Base-by-base conservation (phyloP, 1,140 invertebrate genomes). In the Dysdera silvatica region DNA sequence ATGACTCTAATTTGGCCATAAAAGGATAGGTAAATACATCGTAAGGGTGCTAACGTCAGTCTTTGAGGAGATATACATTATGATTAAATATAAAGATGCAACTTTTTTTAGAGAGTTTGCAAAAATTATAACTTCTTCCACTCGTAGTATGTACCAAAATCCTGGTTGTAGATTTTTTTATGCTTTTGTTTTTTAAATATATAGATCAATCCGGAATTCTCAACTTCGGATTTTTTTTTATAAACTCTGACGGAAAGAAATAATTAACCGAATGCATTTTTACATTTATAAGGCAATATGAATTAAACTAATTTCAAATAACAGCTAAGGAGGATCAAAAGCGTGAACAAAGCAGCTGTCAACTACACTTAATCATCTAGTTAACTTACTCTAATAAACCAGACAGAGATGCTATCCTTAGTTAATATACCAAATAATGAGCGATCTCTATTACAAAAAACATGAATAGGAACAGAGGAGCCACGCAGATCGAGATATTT, bases 391-490 rank as follows among this genome's bases (percentile, higher is more conserved):
- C 68, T 69, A 7, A 60, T 66, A 53, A 40, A 69, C 70, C 70
- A 71, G 56, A 71, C 60, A 45, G 56, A 48, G 33, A 71, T 43
- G 41, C 55, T 48, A 35, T 61, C 61, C 31, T 60, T 49, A 20
- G 62, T 68, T 18, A 72, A 41, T 35, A 71, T 53, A 37, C 65
- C 54, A 65, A 72, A 70, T 10, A 71, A 33, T n/a, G 68, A 62
- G 45, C 67, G 67, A 55, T 69, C 65, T 51, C 47, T 67, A 66
- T 71, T 69, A 57, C 65, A 56, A 68, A 72, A 57, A 64, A 72
- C 48, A 67, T 76, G 67, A 69, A 72, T 24, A 45, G 71, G 53
- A 62, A 69, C 37, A 47, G 53, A 24, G 23, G 29, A 23, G 51
- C 49, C 35, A 33, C 18, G 43, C 51, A 70, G 57, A 53, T 51